A percentile compares a stretch with the other conserved stretches of the same genome.
Conservation (phyloP, 2,113 vertebrate genomes). For the Prolemur simus region DNA sequence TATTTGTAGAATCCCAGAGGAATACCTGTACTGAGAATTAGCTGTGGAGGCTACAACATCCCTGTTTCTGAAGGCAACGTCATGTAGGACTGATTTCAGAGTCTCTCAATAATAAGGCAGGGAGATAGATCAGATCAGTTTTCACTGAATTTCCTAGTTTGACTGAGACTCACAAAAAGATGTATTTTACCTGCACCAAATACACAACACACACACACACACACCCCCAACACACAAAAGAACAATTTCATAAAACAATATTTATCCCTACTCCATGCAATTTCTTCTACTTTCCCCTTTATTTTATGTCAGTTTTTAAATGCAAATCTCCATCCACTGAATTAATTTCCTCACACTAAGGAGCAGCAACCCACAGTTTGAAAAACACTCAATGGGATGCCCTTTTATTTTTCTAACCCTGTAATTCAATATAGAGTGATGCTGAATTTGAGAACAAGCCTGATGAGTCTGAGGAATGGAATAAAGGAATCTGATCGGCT, state of each 20-base stretch:
- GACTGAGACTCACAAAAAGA: neutral
- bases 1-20: neutral
- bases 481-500: slow-evolving; percentile 61
- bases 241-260: neutral
- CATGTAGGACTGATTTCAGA: neutral
- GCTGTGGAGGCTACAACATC: neutral
- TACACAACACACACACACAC: neutral
- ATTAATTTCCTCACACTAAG: neutral
- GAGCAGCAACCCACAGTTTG: neutral
- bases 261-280: neutral
- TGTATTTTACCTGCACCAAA: neutral
- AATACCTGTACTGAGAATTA: neutral
- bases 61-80: neutral
- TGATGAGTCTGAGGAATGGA: slow-evolving; percentile 34
- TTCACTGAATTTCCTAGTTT: neutral
- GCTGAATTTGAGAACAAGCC: slow-evolving; percentile 48
- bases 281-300: neutral
- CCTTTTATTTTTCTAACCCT: slow-evolving; percentile 42
- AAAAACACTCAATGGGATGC: slow-evolving; percentile 19
- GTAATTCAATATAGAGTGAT: slow-evolving; percentile 50
- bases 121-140: neutral
- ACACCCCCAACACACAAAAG: neutral
- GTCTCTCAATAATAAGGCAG: neutral
- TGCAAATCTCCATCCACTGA: neutral
- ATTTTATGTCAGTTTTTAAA: neutral